phyloP scores from a whole-genome alignment of 2,888 invertebrate species.

The Cabera pusaria region DNA sequence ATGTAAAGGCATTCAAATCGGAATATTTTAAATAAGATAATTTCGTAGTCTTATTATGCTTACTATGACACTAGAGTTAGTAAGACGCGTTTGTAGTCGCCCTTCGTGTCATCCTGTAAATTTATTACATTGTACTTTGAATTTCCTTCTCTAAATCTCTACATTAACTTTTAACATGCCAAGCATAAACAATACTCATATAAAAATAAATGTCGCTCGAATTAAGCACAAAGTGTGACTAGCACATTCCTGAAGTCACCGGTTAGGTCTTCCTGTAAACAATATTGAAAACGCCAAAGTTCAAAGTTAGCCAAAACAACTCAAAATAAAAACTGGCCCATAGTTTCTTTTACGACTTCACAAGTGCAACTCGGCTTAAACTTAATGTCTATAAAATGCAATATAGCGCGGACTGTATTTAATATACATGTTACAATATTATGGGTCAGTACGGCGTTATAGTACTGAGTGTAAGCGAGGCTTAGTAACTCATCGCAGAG shows the following conservation, averaged over 20 bases:
- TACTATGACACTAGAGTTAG: conserved; percentile 79
- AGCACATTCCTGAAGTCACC: conserved; percentile 88
- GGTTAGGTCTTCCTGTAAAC: conserved; percentile 86
- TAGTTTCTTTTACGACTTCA: conserved; percentile 51
- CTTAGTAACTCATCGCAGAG: conserved; percentile 85
- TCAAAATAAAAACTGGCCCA: conserved; percentile 70
- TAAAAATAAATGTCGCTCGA: conserved; percentile 64
- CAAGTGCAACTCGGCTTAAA: conserved; percentile 54
- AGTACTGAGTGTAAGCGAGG: conserved; percentile 57
- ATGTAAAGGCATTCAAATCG: conserved; percentile 69
- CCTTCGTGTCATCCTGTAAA: conserved; percentile 87
- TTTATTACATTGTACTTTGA: conserved; percentile 68
- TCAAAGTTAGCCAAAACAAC: conserved; percentile 49
- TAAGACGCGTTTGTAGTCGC: conserved; percentile 87
- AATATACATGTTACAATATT: conserved; percentile 34
- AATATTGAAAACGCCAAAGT: conserved; percentile 61
- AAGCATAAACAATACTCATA: conserved; percentile 51
- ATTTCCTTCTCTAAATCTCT: conserved; percentile 39
- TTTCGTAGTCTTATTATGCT: conserved; percentile 57
- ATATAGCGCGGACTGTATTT: conserved; percentile 34
- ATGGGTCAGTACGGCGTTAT: conserved; percentile 46
- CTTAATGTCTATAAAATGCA: conserved; percentile 58
- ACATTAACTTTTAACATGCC: conserved; percentile 47
- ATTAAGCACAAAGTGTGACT: conserved; percentile 82
- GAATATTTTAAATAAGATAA: conserved; percentile 49